These are phyloP conservation scores for Melieria crassipennis DNA, from an alignment of 2,888 invertebrate species.

Conservation along the genomic window DNA sequence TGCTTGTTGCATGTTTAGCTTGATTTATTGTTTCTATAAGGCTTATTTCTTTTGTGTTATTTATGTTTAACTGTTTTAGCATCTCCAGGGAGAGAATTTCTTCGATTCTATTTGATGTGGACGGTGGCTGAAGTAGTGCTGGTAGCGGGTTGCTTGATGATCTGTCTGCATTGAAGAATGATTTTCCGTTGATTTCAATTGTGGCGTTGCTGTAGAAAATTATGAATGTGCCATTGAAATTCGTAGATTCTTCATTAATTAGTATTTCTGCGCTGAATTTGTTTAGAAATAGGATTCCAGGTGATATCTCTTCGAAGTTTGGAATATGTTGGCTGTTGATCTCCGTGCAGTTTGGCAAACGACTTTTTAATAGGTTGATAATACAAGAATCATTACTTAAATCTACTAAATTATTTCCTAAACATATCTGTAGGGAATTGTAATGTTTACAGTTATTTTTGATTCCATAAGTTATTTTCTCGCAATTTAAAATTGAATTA, in stretches of 20 bases:
- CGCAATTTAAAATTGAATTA: constrained; percentile 26
- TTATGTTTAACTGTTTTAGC: no score
- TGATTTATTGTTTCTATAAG: no score
- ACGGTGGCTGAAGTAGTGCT: no score
- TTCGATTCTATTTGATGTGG: no score
- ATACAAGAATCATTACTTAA: constrained; percentile 37
- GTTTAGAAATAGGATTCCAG: constrained; percentile 35
- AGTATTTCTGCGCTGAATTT: constrained; percentile 18
- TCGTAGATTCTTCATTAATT: neutral
- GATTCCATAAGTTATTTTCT: constrained; percentile 7
- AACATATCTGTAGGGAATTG: constrained; percentile 33
- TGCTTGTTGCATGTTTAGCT: no score
- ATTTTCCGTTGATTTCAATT: neutral
- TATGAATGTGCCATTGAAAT: neutral
- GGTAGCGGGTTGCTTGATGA: no score
- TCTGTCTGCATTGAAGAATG: neutral
- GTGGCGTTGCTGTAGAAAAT: neutral
- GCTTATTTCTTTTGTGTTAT: no score
- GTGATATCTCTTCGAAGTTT: constrained; percentile 28
- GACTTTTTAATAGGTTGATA: constrained; percentile 34
- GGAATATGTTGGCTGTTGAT: constrained; percentile 19
- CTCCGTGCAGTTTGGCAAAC: constrained; percentile 28
- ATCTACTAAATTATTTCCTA: constrained; percentile 30
- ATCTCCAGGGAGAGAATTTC: no score
- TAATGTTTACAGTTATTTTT: constrained; percentile 2